phyloP scores from a whole-genome alignment of 1,140 invertebrate species.

The Proctacanthus coquilletti region DNA sequence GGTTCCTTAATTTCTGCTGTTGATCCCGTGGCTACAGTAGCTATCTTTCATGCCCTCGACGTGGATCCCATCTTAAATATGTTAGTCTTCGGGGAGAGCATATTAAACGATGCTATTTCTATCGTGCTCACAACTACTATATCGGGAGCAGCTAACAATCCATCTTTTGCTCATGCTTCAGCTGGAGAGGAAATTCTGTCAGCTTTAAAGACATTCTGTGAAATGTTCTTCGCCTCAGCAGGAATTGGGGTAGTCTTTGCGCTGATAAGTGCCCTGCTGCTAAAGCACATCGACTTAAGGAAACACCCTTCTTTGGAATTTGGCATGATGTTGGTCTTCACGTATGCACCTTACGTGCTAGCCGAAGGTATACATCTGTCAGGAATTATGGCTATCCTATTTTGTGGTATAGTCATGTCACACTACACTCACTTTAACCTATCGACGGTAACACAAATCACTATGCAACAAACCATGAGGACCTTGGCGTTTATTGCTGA shows the following conservation, averaged over 20 bases:
- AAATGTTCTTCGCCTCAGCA: slow-evolving; percentile 97
- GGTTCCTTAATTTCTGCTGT: slow-evolving; percentile 97
- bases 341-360: slow-evolving; percentile 93
- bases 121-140: slow-evolving; percentile 91
- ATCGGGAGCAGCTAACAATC: slow-evolving; percentile 32
- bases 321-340: slow-evolving; percentile 96
- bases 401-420: slow-evolving; percentile 98
- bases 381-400: slow-evolving; percentile 99
- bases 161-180: slow-evolving; percentile 22
- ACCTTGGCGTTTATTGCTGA: slow-evolving; percentile 96
- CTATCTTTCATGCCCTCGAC: slow-evolving; percentile 94
- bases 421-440: slow-evolving; percentile 99
- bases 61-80: slow-evolving; percentile 93
- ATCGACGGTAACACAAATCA: slow-evolving; percentile 96
- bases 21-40: slow-evolving; percentile 94
- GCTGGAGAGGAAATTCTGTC: slow-evolving; percentile 75
- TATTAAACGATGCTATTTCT: slow-evolving; percentile 95
- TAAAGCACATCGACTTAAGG: slow-evolving; percentile 92
- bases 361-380: slow-evolving; percentile 65
- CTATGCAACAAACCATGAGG: slow-evolving; percentile 97
- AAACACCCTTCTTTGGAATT: slow-evolving; percentile 98
- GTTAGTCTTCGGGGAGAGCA: slow-evolving; percentile 97
- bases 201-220: slow-evolving; percentile 79
- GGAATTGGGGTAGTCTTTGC: slow-evolving; percentile 94
- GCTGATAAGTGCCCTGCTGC: slow-evolving; percentile 77